phyloP scores from a whole-genome alignment of 53 echinoderm and acorn worm species.

The Mesocentrotus franciscanus region DNA sequence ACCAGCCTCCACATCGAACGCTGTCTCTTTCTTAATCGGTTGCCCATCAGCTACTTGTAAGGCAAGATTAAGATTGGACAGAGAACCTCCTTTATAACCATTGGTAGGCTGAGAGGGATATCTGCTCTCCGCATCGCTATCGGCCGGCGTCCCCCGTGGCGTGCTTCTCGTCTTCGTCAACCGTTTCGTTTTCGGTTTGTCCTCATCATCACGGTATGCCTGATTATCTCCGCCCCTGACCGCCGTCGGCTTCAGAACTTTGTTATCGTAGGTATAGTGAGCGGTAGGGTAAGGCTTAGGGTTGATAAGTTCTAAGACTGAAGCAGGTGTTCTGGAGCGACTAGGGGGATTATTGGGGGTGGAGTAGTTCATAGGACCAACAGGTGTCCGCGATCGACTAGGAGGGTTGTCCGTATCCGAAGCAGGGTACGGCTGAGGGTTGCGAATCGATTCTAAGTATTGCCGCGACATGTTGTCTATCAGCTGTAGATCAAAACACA shows the following conservation, averaged over 20 bases:
- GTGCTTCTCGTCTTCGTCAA: conserved; percentile 54
- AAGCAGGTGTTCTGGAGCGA: conserved; percentile 54
- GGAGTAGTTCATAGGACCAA: conserved; percentile 2
- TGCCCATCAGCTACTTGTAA: conserved; percentile 12
- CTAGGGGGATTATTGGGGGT: conserved; percentile 22
- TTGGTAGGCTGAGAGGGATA: neutral
- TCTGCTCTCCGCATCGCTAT: conserved; percentile 25
- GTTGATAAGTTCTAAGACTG: conserved; percentile 54
- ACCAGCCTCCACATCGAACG: conserved; percentile 31
- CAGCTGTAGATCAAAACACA: conserved; percentile 16
- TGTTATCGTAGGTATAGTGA: neutral
- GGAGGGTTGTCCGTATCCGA: conserved; percentile 42
- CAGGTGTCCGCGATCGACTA: conserved; percentile 54
- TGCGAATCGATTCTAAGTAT: conserved; percentile 47
- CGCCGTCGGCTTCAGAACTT: conserved; percentile 41
- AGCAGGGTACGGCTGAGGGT: conserved; percentile 59
- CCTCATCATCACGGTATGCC: neutral
- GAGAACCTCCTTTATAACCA: conserved; percentile 6
- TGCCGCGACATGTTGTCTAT: conserved; percentile 26
- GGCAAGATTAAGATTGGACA: conserved; percentile 21
- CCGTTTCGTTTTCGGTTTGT: conserved; percentile 43
- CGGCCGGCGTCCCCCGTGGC: neutral
- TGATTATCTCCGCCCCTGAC: neutral
- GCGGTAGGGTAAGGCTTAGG: conserved; percentile 53
- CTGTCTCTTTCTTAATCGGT: conserved; percentile 32